A percentile compares a stretch with the other conserved stretches of the same genome.
Conservation (phyloP, 2,797 vertebrate genomes). For the Calcarius lapponicus region DNA sequence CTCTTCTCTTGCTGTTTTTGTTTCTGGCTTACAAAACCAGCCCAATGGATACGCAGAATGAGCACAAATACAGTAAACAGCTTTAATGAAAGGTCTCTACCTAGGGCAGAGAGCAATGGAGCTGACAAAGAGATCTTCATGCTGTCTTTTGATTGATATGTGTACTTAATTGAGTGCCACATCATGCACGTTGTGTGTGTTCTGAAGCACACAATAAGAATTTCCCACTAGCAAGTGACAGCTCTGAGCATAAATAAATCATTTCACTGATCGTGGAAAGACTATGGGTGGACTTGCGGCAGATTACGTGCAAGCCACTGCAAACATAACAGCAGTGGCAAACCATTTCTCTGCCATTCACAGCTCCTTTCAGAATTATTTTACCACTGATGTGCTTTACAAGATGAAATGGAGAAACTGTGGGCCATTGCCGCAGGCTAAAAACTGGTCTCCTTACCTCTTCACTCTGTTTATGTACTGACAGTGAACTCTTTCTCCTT, state of each 20-base stretch:
- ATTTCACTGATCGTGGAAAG: conserved; percentile 40
- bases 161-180: conserved; percentile 64
- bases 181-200: conserved; percentile 27
- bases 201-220: conserved; percentile 41
- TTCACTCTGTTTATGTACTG: background rate
- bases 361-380: conserved; percentile 8
- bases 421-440: background rate
- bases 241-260: conserved; percentile 46
- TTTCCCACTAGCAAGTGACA: conserved; percentile 34
- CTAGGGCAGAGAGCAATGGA: background rate
- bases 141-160: conserved; percentile 39
- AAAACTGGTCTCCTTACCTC: background rate
- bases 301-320: conserved; percentile 8
- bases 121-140: conserved; percentile 30
- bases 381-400: background rate
- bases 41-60: background rate
- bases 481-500: background rate
- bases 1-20: background rate
- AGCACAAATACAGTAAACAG: background rate
- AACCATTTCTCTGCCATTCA: conserved; percentile 24
- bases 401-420: background rate
- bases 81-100: conserved; percentile 25
- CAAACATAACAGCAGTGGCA: background rate
- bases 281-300: background rate
- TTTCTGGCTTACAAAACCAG: conserved; percentile 20